Base-by-base conservation (phyloP, 1,140 invertebrate genomes). In the Araneus ventricosus region DNA sequence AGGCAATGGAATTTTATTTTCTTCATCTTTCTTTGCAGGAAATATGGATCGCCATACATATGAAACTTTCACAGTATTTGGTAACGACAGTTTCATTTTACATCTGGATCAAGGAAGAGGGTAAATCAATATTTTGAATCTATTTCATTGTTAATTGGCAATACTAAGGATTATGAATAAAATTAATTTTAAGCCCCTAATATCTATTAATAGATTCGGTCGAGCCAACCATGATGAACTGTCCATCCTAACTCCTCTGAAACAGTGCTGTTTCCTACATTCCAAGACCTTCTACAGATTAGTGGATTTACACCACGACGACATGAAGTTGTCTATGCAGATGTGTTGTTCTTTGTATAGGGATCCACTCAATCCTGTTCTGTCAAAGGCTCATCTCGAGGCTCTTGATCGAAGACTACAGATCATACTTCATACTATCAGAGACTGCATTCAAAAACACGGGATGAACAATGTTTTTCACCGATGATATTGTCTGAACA, bases 141-240 rank as follows among this genome's bases (percentile, higher is more conserved):
- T 14, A 59, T 59, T 59, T 59, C 6, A 39, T 39, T 39, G 39
- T 6, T 39, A 39, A 39, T 39, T 39, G 6, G 39, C 6, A 67
- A 67, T 67, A 30, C 0, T 67, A 27, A 30, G 4, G 2, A 2
- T 0, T 14, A 70, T 27, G 2, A 10, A 3, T 70, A 34, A 20
- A 34, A 34, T 70, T 34, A 1, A 4, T 70, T 30, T 2, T 7
- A 14, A 0, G 10, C 10, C 2, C 8, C 6, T 14, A 70, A 10
- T 1, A 17, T 34, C 17, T 10, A 0, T 24, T 67, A 27, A 24
- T 93, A 96, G 97, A 10, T 99, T 99, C 95, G 99, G 99, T 0
- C 97, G 97, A 95, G 97, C 98, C 0, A 97, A 97, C 94, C 97
- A 99, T 95, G 99, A 99, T 95, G 99, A 99, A 95, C 96, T 98